These are phyloP conservation scores for Eriosoma lanigerum DNA, from an alignment of 1,140 invertebrate species.

Conservation along the genomic window DNA sequence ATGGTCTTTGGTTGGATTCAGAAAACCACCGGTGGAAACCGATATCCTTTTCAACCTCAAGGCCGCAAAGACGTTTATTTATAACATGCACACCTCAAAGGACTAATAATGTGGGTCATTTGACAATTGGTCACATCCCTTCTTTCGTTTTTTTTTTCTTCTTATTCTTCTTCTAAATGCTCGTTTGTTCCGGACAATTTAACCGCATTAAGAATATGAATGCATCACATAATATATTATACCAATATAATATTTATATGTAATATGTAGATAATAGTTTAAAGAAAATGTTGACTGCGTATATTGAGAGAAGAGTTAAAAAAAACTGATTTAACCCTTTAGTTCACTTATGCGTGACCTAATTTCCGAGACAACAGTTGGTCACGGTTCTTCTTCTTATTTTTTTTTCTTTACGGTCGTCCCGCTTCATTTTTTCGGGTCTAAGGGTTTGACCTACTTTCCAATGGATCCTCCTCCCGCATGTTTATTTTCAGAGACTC, in stretches of 20 bases:
- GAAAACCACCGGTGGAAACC: not conserved
- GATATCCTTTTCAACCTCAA: slow-evolving; percentile 49
- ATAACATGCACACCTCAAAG: slow-evolving; percentile 43
- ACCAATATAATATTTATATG: no score
- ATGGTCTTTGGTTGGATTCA: not conserved
- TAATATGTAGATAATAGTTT: not conserved
- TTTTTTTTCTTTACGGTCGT: slow-evolving; percentile 11
- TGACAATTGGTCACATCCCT: slow-evolving; percentile 26
- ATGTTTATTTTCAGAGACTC: slow-evolving; percentile 42
- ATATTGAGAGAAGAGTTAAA: not conserved
- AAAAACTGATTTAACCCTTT: slow-evolving; percentile 38
- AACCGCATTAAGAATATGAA: slow-evolving; percentile 18
- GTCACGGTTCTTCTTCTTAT: slow-evolving; percentile 29
- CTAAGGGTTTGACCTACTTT: slow-evolving; percentile 49
- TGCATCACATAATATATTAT: not conserved
- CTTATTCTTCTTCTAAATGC: not conserved
- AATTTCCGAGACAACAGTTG: slow-evolving; percentile 47
- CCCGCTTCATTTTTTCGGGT: slow-evolving; percentile 34
- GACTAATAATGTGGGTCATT: slow-evolving; percentile 32
- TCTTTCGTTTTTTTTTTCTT: not conserved
- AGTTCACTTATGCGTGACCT: slow-evolving; percentile 4
- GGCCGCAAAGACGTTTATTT: not conserved
- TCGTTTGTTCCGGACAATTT: slow-evolving; percentile 45
- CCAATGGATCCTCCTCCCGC: slow-evolving; percentile 9
- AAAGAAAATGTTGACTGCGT: not conserved